phyloP scores from a whole-genome alignment of 1,140 invertebrate genomes.

The Bombus cullumanus region DNA sequence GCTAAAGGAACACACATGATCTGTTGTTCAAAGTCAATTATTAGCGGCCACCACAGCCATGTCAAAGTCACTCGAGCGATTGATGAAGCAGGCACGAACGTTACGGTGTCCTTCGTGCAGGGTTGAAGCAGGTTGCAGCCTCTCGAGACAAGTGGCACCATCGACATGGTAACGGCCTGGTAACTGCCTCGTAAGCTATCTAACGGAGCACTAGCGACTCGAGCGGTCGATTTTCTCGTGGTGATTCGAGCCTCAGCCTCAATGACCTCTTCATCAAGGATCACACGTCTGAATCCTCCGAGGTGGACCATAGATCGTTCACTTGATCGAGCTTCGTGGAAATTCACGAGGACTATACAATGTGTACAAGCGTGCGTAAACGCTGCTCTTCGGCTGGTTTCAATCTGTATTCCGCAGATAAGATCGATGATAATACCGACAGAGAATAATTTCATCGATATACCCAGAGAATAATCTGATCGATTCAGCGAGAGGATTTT shows the following conservation, averaged over 20 bases:
- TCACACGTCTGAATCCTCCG: conserved; percentile 74
- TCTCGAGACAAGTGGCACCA: conserved; percentile 74
- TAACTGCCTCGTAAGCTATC: conserved; percentile 78
- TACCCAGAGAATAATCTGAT: too few species aligned
- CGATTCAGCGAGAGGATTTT: too few species aligned
- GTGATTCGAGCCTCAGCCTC: conserved; percentile 55
- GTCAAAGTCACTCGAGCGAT: conserved; percentile 48
- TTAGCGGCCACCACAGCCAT: conserved; percentile 15
- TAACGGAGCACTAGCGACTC: conserved; percentile 68
- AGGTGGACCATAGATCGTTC: conserved; percentile 43
- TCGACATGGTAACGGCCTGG: conserved; percentile 76
- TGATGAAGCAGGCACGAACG: conserved; percentile 47
- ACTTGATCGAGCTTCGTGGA: conserved; percentile 50
- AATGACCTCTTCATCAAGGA: conserved; percentile 78
- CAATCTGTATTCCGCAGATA: neutral
- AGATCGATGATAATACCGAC: too few species aligned
- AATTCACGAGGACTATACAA: conserved; percentile 45
- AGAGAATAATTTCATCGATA: too few species aligned
- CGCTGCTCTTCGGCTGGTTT: neutral
- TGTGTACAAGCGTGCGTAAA: neutral
- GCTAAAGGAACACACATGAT: too few species aligned
- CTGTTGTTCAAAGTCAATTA: conserved; percentile 11
- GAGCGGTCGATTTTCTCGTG: conserved; percentile 56
- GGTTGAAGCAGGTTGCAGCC: conserved; percentile 59
- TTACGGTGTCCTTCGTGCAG: conserved; percentile 55